Conservation (phyloP, 1,140 invertebrate genomes). For the Lordiphosa mommai region DNA sequence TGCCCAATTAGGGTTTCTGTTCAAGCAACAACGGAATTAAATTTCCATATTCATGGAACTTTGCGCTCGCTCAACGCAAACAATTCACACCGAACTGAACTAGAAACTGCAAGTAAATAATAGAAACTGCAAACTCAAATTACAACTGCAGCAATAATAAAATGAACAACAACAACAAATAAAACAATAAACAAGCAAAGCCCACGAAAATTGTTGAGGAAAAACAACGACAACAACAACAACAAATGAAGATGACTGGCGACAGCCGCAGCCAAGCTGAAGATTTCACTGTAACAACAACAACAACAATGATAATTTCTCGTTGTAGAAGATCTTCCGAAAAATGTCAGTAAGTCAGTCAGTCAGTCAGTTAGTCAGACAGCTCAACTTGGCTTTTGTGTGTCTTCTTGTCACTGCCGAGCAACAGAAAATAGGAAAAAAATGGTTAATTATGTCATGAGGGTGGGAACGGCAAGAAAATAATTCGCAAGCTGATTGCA, state of each 20-base stretch:
- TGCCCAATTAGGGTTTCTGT: not conserved
- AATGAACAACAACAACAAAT: constrained; percentile 27
- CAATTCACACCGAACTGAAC: constrained; percentile 51
- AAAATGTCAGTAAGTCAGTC: constrained; percentile 51
- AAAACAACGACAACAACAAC: constrained; percentile 7
- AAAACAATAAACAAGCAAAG: constrained; percentile 66
- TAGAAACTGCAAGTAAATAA: constrained; percentile 73
- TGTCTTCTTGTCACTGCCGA: constrained; percentile 42
- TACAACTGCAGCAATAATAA: constrained; percentile 20
- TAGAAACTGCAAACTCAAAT: constrained; percentile 60
- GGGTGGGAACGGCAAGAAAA: constrained; percentile 65
- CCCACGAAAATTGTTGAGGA: constrained; percentile 35
- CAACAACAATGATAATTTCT: constrained; percentile 64
- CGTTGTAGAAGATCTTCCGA: constrained; percentile 61
- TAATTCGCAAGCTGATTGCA: constrained; percentile 62
- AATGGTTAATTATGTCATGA: constrained; percentile 79
- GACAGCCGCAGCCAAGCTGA: constrained; percentile 11
- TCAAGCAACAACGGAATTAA: not conserved
- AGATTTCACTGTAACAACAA: constrained; percentile 58
- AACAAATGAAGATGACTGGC: constrained; percentile 16
- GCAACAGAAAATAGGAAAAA: constrained; percentile 43
- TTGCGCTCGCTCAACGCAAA: constrained; percentile 11
- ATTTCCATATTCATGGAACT: constrained; percentile 11
- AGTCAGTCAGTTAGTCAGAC: constrained; percentile 1
- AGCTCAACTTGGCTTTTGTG: constrained; percentile 14